Evolutionary conservation across 1,140 invertebrate genomes (phyloP).

Genomic region (Belonocnema kinseyi): DNA sequence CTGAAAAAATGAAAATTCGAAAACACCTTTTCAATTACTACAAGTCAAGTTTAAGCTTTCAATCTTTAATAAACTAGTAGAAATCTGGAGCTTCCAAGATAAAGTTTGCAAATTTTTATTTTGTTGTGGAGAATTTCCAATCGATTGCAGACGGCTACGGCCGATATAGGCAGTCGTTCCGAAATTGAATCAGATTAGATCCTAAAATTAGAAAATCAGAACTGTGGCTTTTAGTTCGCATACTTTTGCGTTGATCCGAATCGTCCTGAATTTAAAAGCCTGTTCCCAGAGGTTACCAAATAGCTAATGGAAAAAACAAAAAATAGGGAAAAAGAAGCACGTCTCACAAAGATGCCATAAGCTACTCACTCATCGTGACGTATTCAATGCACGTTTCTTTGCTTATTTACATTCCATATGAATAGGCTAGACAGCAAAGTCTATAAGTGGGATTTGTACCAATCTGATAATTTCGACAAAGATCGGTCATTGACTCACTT

Average conservation of each 20-base stretch:
- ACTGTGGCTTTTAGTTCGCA: not conserved
- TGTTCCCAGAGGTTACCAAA: not conserved
- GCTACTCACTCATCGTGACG: slow-evolving; percentile 21
- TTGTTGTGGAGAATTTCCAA: not conserved
- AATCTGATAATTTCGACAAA: slow-evolving; percentile 32
- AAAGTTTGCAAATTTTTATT: too few species aligned
- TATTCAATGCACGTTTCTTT: slow-evolving; percentile 31
- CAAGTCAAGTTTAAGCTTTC: too few species aligned
- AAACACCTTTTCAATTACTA: too few species aligned
- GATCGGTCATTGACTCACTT: slow-evolving; percentile 39
- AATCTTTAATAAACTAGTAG: too few species aligned
- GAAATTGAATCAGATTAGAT: slow-evolving; percentile 35
- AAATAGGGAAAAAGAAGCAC: slow-evolving; percentile 6
- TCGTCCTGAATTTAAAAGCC: slow-evolving; percentile 1
- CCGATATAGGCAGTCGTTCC: slow-evolving; percentile 1
- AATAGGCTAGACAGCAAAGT: slow-evolving; percentile 24
- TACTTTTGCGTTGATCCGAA: slow-evolving; percentile 20
- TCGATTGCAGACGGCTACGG: not conserved
- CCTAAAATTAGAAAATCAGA: slow-evolving; percentile 12
- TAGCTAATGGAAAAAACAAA: slow-evolving; percentile 12
- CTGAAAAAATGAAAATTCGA: too few species aligned
- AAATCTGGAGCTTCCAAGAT: too few species aligned
- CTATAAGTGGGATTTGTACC: slow-evolving; percentile 38
- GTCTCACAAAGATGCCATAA: not conserved
- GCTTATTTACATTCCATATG: slow-evolving; percentile 34